Percentiles rank a stretch among this genome's conserved stretches.
phyloP scores from a whole-genome alignment of 2,797 vertebrate genomes.

The Gobionotothen gibberifrons region DNA sequence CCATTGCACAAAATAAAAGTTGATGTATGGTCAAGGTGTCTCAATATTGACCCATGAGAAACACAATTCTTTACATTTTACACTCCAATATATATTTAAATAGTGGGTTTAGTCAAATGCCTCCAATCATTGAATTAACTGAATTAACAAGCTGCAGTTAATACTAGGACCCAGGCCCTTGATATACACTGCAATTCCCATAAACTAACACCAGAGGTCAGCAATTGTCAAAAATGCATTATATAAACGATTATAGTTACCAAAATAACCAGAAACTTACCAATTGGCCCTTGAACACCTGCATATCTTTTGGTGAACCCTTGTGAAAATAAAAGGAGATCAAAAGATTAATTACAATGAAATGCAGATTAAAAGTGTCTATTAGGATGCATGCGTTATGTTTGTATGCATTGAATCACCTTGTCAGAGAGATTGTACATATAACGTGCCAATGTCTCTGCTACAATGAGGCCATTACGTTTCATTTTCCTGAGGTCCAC shows the following conservation, averaged over 20 bases:
- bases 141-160: not conserved
- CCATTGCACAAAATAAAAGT: not conserved
- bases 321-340: constrained; percentile 46
- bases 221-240: constrained; percentile 1
- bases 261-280: constrained; percentile 66
- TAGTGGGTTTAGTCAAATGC: not conserved
- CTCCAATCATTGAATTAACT: not conserved
- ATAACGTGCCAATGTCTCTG: constrained; percentile 82
- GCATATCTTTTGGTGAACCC: constrained; percentile 83
- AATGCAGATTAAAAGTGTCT: not conserved
- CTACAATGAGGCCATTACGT: constrained; percentile 83
- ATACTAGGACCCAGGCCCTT: not conserved
- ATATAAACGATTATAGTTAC: not conserved
- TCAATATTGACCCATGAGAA: not conserved
- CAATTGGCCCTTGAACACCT: constrained; percentile 84
- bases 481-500: constrained; percentile 85
- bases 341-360: constrained; percentile 7
- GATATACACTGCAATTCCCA: constrained; percentile 33
- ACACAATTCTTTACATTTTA: not conserved
- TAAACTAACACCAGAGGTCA: constrained; percentile 63
- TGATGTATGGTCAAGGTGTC: not conserved
- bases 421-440: constrained; percentile 86
- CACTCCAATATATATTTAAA: not conserved
- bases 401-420: constrained; percentile 64
- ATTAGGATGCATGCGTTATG: not conserved